Evolutionary conservation across 2,888 invertebrate species (phyloP).

Genomic region (Limnephilus lunatus): DNA sequence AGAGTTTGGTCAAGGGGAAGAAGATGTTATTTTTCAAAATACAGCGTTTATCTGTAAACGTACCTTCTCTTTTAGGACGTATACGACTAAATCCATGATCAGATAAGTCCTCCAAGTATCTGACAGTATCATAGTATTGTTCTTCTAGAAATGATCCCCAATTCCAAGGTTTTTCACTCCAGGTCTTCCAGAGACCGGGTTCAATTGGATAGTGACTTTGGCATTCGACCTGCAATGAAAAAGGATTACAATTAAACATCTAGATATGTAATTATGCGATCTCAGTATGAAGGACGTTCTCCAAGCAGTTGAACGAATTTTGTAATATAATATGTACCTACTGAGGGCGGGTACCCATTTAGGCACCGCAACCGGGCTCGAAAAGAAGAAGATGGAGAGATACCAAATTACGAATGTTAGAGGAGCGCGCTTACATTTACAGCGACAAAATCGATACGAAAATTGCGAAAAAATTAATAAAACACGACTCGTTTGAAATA

Average conservation of each 20-base stretch:
- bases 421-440: too few relatives aligned
- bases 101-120: conserved; percentile 17
- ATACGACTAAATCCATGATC: background rate
- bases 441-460: too few relatives aligned
- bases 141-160: conserved; percentile 61
- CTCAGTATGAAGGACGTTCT: background rate
- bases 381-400: too few relatives aligned
- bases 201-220: background rate
- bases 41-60: background rate
- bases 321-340: too few relatives aligned
- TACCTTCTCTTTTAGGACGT: conserved; percentile 37
- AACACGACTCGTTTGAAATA: too few relatives aligned
- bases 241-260: background rate
- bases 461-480: too few relatives aligned
- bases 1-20: too few relatives aligned
- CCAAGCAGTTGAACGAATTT: background rate
- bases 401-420: too few relatives aligned
- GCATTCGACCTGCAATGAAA: background rate
- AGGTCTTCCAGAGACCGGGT: conserved; percentile 25
- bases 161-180: conserved; percentile 61
- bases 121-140: conserved; percentile 59
- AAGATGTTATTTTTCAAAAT: too few relatives aligned
- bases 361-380: too few relatives aligned
- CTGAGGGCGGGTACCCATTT: too few relatives aligned
- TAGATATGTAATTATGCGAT: background rate